Conservation (phyloP, 2,113 vertebrate species). For the Prionailurus viverrinus region DNA sequence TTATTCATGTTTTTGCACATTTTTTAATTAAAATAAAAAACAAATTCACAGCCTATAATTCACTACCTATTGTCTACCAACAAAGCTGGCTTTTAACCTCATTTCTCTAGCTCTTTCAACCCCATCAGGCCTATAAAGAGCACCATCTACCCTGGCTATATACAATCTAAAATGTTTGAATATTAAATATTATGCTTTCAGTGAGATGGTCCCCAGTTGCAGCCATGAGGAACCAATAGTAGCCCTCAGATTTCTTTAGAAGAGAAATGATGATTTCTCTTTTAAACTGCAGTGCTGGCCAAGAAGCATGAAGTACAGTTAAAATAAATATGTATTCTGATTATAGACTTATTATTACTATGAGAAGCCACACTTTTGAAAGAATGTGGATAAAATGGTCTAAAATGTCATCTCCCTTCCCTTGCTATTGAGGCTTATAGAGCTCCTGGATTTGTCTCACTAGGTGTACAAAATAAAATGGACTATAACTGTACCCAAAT, state of each 20-base stretch:
- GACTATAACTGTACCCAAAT: not conserved
- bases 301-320: not conserved
- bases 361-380: not conserved
- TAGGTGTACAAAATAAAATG: not conserved
- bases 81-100: not conserved
- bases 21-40: not conserved
- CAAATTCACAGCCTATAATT: not conserved
- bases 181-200: not conserved
- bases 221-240: not conserved
- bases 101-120: not conserved
- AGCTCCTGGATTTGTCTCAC: not conserved
- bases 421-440: not conserved
- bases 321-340: not conserved
- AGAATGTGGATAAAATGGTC: not conserved
- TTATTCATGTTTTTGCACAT: not conserved
- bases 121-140: not conserved
- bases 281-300: not conserved
- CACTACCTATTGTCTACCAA: not conserved
- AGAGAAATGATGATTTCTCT: not conserved
- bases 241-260: not conserved
- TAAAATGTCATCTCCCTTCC: not conserved
- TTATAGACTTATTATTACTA: not conserved
- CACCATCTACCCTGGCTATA: not conserved
- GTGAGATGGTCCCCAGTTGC: not conserved
- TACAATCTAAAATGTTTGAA: not conserved